Conservation (phyloP, 2,797 vertebrate genomes). For the Eulemur rubriventer region DNA sequence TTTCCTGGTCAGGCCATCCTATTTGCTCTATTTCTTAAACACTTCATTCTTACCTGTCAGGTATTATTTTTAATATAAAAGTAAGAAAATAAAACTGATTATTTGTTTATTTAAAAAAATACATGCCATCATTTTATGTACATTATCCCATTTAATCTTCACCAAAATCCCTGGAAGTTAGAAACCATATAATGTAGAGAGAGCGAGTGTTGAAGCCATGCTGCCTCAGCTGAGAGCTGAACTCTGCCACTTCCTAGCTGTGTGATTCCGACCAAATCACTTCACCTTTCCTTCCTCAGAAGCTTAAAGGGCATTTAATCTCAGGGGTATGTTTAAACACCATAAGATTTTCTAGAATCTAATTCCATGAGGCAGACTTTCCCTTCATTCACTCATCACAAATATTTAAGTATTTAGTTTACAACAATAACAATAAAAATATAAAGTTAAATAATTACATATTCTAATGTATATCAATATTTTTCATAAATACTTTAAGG, state of each 20-base stretch:
- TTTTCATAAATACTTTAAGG: neutral
- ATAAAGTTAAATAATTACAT: neutral
- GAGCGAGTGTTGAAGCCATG: fast-evolving
- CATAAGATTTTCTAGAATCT: neutral
- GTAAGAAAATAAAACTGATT: neutral
- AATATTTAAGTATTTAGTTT: neutral
- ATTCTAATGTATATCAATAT: neutral
- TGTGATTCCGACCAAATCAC: neutral
- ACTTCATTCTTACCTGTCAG: neutral
- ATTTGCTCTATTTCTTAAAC: neutral
- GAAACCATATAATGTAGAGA: neutral
- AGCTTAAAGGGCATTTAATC: neutral
- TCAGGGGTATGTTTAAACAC: neutral
- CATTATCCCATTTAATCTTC: neutral
- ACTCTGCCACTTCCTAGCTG: neutral
- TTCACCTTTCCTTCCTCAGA: neutral
- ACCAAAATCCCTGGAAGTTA: neutral
- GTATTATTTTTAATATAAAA: neutral
- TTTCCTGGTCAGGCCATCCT: neutral
- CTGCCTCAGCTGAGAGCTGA: neutral
- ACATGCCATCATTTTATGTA: neutral
- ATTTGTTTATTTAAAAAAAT: neutral
- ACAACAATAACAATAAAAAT: neutral
- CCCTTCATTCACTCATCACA: neutral
- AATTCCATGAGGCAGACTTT: neutral